phyloP scores from a whole-genome alignment of 2,888 invertebrate genomes.

The Andrena praecox region DNA sequence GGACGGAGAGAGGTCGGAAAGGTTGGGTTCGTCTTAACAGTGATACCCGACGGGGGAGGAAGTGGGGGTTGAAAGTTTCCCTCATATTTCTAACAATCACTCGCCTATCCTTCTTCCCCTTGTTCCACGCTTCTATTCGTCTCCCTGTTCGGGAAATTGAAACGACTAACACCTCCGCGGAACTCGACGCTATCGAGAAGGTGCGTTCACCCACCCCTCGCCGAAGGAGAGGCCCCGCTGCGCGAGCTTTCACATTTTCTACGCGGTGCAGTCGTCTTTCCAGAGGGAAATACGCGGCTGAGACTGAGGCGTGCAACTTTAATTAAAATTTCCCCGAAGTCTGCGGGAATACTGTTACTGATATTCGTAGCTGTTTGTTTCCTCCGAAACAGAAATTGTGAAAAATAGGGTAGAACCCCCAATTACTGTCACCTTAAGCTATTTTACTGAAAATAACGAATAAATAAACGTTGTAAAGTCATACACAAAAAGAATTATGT shows the following conservation, averaged over 20 bases:
- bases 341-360: no score
- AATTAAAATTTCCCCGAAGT: no score
- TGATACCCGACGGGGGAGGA: constrained; percentile 45
- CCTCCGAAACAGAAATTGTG: no score
- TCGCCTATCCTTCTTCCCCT: constrained; percentile 38
- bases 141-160: constrained; percentile 66
- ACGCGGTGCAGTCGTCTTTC: constrained; percentile 6
- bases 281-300: constrained; percentile 28
- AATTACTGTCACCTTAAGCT: no score
- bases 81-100: constrained; percentile 74
- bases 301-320: no score
- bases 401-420: no score
- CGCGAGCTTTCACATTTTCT: constrained; percentile 11
- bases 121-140: constrained; percentile 20
- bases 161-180: constrained; percentile 65
- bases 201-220: constrained; percentile 30
- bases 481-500: no score
- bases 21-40: constrained; percentile 66
- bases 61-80: constrained; percentile 68
- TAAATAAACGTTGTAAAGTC: no score
- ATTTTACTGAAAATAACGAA: no score
- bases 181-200: constrained; percentile 49
- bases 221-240: constrained; percentile 15
- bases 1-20: constrained; percentile 45
- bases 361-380: no score